Evolutionary conservation across 2,113 vertebrate genomes (phyloP).

Genomic region (Ceyx margarethae): DNA sequence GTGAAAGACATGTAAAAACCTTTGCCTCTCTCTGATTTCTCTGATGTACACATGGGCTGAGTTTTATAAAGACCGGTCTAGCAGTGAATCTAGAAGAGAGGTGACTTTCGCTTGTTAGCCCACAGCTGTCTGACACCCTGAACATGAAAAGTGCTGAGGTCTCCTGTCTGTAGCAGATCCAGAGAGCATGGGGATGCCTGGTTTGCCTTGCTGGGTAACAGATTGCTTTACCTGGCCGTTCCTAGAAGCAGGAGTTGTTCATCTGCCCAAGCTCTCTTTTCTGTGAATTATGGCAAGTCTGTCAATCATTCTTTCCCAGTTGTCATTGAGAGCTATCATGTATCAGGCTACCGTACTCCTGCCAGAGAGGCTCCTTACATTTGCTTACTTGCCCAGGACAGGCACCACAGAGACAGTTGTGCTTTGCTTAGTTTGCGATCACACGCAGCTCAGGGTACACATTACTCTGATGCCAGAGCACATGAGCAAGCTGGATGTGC

Average conservation of each 20-base stretch:
- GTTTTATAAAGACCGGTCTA: not conserved
- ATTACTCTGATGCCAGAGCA: not conserved
- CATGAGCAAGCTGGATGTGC: not conserved
- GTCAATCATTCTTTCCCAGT: not conserved
- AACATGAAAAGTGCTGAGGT: accelerated
- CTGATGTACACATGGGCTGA: not conserved
- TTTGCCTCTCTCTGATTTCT: not conserved
- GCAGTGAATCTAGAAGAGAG: not conserved
- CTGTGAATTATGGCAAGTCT: not conserved
- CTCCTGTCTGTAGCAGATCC: not conserved
- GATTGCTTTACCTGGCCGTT: not conserved
- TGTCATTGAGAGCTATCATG: not conserved
- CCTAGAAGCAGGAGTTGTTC: not conserved
- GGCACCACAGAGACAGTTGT: accelerated
- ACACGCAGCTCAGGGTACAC: accelerated
- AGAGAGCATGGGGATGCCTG: not conserved
- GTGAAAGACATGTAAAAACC: not conserved
- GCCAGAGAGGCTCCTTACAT: not conserved
- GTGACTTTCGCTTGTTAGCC: not conserved
- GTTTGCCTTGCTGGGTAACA: accelerated
- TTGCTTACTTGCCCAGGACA: not conserved
- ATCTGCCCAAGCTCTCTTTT: not conserved
- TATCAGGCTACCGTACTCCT: not conserved
- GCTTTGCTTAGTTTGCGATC: not conserved
- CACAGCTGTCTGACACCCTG: accelerated